Percentiles rank a stretch among this genome's conserved stretches.
Evolutionary conservation across 2,797 vertebrate genomes (phyloP).

Genomic region (Artibeus jamaicensis): DNA sequence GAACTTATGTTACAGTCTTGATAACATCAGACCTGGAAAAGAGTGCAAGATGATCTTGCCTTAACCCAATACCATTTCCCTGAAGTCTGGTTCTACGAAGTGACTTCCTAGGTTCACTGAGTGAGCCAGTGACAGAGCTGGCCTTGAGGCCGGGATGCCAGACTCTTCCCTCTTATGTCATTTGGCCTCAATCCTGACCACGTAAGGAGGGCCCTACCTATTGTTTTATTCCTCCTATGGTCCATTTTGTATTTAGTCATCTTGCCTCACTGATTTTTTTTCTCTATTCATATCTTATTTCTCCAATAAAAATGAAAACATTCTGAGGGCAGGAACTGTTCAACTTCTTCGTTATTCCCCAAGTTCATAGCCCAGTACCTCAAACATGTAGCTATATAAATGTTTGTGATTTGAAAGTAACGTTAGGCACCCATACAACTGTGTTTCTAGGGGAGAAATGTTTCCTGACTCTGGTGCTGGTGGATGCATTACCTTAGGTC

Average conservation of each 20-base stretch:
- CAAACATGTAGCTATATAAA: neutral
- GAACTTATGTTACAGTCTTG: neutral
- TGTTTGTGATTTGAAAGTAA: neutral
- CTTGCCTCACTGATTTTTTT: neutral
- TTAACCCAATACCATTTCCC: neutral
- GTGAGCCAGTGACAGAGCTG: neutral
- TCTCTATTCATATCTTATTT: neutral
- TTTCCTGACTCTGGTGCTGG: neutral
- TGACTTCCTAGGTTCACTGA: neutral
- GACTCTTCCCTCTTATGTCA: neutral
- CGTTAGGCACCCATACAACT: fast-evolving
- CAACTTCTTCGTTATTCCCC: neutral
- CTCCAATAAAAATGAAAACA: neutral
- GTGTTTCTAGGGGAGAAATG: neutral
- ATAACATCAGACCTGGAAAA: neutral
- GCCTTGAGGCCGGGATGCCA: neutral
- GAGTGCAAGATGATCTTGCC: neutral
- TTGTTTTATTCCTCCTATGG: fast-evolving
- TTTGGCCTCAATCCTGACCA: neutral
- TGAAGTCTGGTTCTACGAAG: neutral
- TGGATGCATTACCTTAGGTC: neutral
- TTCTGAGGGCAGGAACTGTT: neutral
- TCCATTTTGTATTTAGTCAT: neutral
- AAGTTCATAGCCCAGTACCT: neutral
- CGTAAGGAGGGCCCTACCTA: neutral